Evolutionary conservation across 2,888 invertebrate genomes (phyloP).

Genomic region (Nomada hirtipes): DNA sequence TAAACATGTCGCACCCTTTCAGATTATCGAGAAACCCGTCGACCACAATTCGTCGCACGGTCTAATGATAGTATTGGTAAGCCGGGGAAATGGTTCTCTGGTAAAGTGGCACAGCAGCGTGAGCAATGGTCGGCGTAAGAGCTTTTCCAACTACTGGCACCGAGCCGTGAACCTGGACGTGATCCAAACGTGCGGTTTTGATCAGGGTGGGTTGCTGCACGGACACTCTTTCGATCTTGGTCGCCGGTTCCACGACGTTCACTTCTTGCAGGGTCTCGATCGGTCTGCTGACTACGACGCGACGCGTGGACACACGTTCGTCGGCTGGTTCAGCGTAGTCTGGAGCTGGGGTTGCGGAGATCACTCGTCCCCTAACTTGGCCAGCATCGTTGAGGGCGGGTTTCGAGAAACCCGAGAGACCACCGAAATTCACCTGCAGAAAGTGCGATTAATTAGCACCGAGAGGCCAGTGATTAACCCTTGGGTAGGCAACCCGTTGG

Average conservation of each 20-base stretch:
- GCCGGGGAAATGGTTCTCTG: constrained; percentile 78
- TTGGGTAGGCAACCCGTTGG: too few species aligned
- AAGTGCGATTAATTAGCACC: not conserved
- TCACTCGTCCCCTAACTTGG: constrained; percentile 85
- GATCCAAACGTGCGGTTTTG: constrained; percentile 84
- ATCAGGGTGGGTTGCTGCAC: constrained; percentile 86
- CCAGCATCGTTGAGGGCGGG: constrained; percentile 84
- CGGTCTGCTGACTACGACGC: constrained; percentile 87
- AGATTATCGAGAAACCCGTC: not conserved
- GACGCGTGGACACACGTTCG: constrained; percentile 86
- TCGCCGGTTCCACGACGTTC: constrained; percentile 87
- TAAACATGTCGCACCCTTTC: not conserved
- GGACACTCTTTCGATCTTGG: constrained; percentile 86
- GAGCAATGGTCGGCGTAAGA: constrained; percentile 76
- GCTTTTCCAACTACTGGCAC: constrained; percentile 83
- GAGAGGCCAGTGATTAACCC: not conserved
- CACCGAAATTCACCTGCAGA: constrained; percentile 80
- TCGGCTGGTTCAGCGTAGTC: constrained; percentile 85
- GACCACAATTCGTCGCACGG: not conserved
- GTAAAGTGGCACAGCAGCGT: constrained; percentile 78
- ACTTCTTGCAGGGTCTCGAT: constrained; percentile 87
- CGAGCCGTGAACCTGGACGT: constrained; percentile 84
- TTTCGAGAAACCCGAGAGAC: constrained; percentile 77
- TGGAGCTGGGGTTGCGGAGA: constrained; percentile 86
- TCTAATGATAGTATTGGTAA: constrained; percentile 72